Evolutionary conservation across 2,113 vertebrate species (phyloP).

Genomic region (Dasyurus viverrinus): DNA sequence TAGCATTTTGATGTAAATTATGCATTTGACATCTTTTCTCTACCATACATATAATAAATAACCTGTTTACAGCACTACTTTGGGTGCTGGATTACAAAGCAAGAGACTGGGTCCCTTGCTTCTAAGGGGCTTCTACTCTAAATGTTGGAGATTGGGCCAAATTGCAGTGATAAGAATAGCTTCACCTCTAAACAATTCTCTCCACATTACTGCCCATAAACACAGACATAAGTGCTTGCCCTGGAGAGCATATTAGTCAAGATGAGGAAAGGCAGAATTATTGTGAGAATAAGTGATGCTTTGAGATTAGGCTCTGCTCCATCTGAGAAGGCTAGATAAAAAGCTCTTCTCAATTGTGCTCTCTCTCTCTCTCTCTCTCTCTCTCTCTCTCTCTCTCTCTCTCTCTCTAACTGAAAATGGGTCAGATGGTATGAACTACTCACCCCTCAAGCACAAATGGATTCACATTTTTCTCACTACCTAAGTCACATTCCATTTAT

Average conservation of each 20-base stretch:
- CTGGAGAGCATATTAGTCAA: neutral
- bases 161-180: neutral
- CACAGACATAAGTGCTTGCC: neutral
- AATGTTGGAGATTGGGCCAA: neutral
- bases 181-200: neutral
- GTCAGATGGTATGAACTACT: neutral
- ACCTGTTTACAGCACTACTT: conserved; percentile 3
- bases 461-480: neutral
- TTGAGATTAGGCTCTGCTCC: conserved; percentile 11
- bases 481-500: neutral
- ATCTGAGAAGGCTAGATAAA: conserved; percentile 26
- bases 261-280: conserved; percentile 10
- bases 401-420: neutral
- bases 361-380: too few relatives aligned
- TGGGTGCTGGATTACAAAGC: neutral
- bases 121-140: neutral
- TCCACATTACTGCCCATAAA: neutral
- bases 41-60: neutral
- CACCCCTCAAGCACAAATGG: neutral
- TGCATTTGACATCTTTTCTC: neutral
- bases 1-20: neutral
- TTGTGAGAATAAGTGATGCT: neutral
- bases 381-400: too few relatives aligned
- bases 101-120: conserved; percentile 31
- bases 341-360: neutral